These are phyloP conservation scores for Ylistrum balloti DNA, from an alignment of 1,140 invertebrate species.

Conservation along the genomic window DNA sequence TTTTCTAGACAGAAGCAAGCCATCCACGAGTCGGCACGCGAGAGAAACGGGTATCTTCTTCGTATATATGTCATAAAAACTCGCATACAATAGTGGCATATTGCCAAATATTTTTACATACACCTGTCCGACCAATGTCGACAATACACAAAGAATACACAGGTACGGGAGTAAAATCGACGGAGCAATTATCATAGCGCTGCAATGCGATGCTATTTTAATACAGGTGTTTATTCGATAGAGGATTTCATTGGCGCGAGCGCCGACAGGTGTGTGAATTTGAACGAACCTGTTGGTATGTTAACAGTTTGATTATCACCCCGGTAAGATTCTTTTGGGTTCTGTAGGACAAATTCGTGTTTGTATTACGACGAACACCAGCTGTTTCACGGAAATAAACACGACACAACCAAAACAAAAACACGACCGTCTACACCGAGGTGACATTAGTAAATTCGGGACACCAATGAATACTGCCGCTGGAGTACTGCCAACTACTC, in stretches of 20 bases:
- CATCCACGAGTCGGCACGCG: conserved; percentile 29
- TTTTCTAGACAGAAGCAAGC: neutral
- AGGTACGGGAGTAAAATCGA: neutral
- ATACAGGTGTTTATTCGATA: conserved; percentile 20
- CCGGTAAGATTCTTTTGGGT: neutral
- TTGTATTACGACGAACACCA: neutral
- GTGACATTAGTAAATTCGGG: no score
- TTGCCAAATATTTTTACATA: conserved; percentile 13
- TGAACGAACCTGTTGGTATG: conserved; percentile 32
- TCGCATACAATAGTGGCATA: neutral
- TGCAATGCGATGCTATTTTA: conserved; percentile 38
- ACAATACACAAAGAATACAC: conserved; percentile 35
- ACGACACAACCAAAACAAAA: neutral
- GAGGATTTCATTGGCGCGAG: conserved; percentile 11
- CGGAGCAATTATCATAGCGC: neutral
- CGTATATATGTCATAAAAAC: conserved; percentile 11
- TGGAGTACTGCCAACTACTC: no score
- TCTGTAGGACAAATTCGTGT: conserved; percentile 5
- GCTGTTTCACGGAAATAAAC: conserved; percentile 8
- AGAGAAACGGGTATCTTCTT: neutral
- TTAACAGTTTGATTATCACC: neutral
- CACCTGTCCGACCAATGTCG: conserved; percentile 18
- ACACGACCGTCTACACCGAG: neutral
- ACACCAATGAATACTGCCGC: no score
- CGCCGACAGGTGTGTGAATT: neutral